Base-by-base conservation (phyloP, 2,888 invertebrate species). In the Pollenia angustigena region DNA sequence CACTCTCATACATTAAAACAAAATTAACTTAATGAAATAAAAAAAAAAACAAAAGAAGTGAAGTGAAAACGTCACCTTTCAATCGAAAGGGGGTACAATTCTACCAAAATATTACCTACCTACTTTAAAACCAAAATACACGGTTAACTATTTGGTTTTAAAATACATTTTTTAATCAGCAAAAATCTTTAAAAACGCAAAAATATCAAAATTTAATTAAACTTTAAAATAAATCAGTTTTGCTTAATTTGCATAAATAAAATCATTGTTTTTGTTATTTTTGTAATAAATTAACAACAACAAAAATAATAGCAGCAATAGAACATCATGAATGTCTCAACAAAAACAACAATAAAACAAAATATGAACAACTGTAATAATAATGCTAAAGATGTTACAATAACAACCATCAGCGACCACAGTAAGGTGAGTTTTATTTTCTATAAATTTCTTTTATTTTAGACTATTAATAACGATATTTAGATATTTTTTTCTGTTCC, bases 321-420 rank as follows among this genome's bases (percentile, higher is more conserved):
- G 32, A 32, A 52, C 71, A 56, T 58, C 50, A 87, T 87, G 87
- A 81, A 76, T 68, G 71, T 60, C 58, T 69, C 88, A 60, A 54
- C 68, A 32, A 78, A 11, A 85, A 54, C 64, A 62, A 64, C 58
- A 79, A 68, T 18, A 62, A 76, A 50, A 79, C 75, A 32, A n/a
- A 85, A 42, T 42, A 74, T 48, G 3, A 78, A 64, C 44, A 81
- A 48, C 10, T 82, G 52, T 16, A 81, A 64, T 16, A 81, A 64
- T 12, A 85, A 78, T 75, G 54, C 72, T 44, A 86, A 71, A 80
- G 81, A 82, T 85, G 86, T 80, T 60, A 84, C 85, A 18, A 64
- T 76, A 50, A 84, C 85, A 81, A 84, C 82, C n/a, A 81, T 83
- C 54, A 85, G 64, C 46, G 87, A 82, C 82, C 87, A 74, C 69